Conservation (phyloP, 2,113 vertebrate genomes). For the Phaethornis superciliosus region DNA sequence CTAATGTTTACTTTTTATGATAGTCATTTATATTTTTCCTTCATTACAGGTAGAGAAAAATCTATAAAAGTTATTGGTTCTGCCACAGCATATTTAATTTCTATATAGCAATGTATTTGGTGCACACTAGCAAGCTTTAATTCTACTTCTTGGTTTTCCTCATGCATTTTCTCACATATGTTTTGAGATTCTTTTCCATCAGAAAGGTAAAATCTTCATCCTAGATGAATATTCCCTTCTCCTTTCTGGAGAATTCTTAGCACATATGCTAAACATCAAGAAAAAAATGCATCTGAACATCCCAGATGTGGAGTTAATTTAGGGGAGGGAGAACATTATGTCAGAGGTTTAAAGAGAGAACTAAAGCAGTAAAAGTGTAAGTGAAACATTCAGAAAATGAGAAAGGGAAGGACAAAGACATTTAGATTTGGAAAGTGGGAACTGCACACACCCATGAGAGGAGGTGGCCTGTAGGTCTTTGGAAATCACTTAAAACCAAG, state of each 20-base stretch:
- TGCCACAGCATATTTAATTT: conserved; percentile 43
- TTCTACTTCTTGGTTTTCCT: neutral
- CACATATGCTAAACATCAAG: neutral
- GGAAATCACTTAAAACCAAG: neutral
- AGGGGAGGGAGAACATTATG: neutral
- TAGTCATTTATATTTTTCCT: conserved; percentile 62
- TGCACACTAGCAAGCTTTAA: neutral
- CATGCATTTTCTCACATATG: neutral
- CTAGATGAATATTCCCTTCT: neutral
- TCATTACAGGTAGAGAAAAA: conserved; percentile 56
- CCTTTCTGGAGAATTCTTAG: neutral
- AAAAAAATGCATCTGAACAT: neutral
- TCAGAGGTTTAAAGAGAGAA: neutral
- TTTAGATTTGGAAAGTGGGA: neutral
- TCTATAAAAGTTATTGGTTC: conserved; percentile 59
- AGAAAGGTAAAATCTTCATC: neutral
- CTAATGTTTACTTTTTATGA: conserved; percentile 70
- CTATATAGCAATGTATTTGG: neutral
- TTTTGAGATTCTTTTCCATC: neutral
- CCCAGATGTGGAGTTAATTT: neutral
- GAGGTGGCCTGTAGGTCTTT: neutral
- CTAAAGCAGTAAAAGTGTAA: neutral
- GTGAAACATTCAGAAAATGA: neutral
- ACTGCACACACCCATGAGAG: accelerated
- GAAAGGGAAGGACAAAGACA: neutral